These are phyloP conservation scores for Holocentrus rufus DNA, from an alignment of 2,797 vertebrate species.

Conservation along the genomic window DNA sequence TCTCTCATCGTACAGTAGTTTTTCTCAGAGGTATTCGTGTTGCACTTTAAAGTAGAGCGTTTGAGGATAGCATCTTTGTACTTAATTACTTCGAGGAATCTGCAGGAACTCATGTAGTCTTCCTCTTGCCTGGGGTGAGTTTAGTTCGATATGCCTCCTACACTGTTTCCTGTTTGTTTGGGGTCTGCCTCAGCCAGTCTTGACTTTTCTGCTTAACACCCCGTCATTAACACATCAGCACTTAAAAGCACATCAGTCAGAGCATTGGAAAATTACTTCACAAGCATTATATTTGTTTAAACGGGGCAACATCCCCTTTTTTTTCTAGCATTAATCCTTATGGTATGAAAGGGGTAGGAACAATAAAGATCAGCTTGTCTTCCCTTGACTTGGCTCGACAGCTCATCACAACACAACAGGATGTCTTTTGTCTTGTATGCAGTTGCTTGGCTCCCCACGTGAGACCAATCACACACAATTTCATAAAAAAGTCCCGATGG, in stretches of 20 bases:
- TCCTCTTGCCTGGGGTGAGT: conserved; percentile 58
- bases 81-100: conserved; percentile 44
- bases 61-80: conserved; percentile 17
- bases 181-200: conserved; percentile 64
- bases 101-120: conserved; percentile 44
- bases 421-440: conserved; percentile 35
- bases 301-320: conserved; percentile 11
- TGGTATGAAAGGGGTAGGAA: background rate
- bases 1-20: conserved; percentile 4
- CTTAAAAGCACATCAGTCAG: background rate
- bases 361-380: background rate
- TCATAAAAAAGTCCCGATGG: conserved; percentile 58
- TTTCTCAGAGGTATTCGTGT: background rate
- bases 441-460: conserved; percentile 43
- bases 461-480: conserved; percentile 51
- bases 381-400: conserved; percentile 31
- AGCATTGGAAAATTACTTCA: background rate
- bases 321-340: background rate
- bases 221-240: conserved; percentile 18
- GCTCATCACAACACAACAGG: conserved; percentile 45
- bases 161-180: conserved; percentile 79
- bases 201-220: conserved; percentile 18
- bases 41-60: background rate
- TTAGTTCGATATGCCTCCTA: conserved; percentile 67
- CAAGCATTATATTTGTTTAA: background rate